Percentiles rank a stretch among this genome's conserved stretches.
Evolutionary conservation across 2,113 vertebrate genomes (phyloP).

Genomic region (Synodontis membranacea): DNA sequence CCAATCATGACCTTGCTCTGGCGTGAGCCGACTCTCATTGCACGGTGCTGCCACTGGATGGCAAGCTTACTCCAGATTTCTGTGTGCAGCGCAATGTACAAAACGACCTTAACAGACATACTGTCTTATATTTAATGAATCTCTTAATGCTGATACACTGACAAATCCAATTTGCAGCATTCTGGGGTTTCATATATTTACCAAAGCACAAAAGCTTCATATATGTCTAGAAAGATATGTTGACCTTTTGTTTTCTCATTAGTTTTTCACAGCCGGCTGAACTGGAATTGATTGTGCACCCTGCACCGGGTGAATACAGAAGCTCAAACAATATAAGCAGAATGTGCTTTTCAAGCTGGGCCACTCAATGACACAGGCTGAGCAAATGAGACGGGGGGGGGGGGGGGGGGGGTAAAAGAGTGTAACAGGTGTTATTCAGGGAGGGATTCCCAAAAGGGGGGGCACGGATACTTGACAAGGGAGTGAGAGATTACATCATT

Average conservation of each 20-base stretch:
- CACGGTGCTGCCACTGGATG: constrained; percentile 62
- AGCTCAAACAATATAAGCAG: neutral
- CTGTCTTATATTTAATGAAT: constrained; percentile 14
- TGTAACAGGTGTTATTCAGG: constrained; percentile 75
- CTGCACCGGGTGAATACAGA: neutral
- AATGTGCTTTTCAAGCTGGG: neutral
- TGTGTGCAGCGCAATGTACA: neutral
- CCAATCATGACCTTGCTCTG: constrained; percentile 57
- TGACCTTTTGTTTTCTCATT: neutral
- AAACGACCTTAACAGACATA: neutral
- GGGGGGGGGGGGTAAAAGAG: constrained; percentile 51
- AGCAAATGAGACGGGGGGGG: constrained; percentile 7
- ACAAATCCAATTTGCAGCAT: neutral
- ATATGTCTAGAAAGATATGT: neutral
- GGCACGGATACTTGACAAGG: constrained; percentile 50
- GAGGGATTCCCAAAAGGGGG: constrained; percentile 68
- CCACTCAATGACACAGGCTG: constrained; percentile 28
- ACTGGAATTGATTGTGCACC: neutral
- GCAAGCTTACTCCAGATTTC: constrained; percentile 60
- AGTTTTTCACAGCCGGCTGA: neutral
- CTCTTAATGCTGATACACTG: neutral
- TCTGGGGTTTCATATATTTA: neutral
- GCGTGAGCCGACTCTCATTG: constrained; percentile 49
- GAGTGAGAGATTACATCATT: constrained; percentile 70
- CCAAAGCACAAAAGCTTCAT: neutral